Percentiles rank a stretch among this genome's conserved stretches.
These are phyloP conservation scores for Volucella inanis DNA, from an alignment of 2,888 invertebrate species.

Conservation along the genomic window DNA sequence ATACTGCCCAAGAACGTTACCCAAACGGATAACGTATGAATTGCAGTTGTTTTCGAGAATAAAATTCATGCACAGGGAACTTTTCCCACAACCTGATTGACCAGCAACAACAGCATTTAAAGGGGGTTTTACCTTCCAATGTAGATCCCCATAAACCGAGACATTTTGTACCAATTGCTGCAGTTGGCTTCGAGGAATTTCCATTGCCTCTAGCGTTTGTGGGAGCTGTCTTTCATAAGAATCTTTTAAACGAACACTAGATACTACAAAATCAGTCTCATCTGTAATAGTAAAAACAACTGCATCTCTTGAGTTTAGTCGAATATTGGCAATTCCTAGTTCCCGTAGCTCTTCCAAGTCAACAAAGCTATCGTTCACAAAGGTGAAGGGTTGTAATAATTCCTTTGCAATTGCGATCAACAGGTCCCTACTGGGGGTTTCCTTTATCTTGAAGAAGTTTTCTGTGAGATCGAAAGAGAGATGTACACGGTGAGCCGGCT, in stretches of 20 bases:
- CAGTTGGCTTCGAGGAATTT: constrained; percentile 77
- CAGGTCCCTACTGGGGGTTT: constrained; percentile 27
- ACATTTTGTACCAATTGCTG: constrained; percentile 76
- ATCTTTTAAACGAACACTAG: constrained; percentile 76
- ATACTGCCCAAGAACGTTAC: constrained; percentile 83
- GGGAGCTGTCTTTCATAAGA: constrained; percentile 9
- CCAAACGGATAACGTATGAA: constrained; percentile 83
- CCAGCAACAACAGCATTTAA: constrained; percentile 82
- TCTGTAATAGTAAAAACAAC: constrained; percentile 74
- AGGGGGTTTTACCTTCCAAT: constrained; percentile 78
- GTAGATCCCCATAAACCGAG: constrained; percentile 78
- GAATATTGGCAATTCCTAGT: constrained; percentile 77
- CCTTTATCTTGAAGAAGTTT: constrained; percentile 59
- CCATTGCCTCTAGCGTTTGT: constrained; percentile 76
- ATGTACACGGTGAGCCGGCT: constrained; percentile 23
- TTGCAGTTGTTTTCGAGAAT: constrained; percentile 83
- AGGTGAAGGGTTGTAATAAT: constrained; percentile 69
- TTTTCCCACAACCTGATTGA: constrained; percentile 86
- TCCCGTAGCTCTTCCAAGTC: constrained; percentile 51
- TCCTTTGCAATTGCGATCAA: constrained; percentile 55
- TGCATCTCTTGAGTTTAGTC: constrained; percentile 14
- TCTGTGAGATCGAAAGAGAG: constrained; percentile 64
- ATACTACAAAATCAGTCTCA: constrained; percentile 75
- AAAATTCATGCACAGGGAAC: constrained; percentile 84
- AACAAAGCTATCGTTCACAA: constrained; percentile 60